Conservation (phyloP, 2,113 vertebrate species). For the Oreotrochilus melanogaster region DNA sequence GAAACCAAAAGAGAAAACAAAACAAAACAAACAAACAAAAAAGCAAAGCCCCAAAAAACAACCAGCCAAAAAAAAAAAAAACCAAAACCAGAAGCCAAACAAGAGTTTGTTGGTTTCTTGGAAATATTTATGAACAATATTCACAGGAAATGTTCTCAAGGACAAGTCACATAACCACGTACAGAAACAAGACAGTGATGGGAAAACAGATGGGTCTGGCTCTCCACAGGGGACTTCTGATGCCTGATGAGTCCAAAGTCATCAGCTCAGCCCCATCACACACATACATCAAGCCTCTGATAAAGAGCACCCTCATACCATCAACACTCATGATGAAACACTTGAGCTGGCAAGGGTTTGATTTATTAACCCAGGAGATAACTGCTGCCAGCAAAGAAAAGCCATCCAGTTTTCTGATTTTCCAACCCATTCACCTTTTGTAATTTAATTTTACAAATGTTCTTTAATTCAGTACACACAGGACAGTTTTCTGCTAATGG, state of each 20-base stretch:
- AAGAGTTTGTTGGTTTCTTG: conserved; percentile 45
- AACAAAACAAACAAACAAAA: too few relatives aligned
- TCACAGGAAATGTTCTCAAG: conserved; percentile 32
- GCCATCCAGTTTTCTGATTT: background rate
- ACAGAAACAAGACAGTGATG: background rate
- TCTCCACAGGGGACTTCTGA: background rate
- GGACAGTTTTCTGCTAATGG: background rate
- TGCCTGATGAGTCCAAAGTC: background rate
- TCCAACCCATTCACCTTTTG: background rate
- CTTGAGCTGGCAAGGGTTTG: conserved; percentile 42
- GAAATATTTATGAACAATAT: conserved; percentile 33
- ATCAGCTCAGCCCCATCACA: background rate
- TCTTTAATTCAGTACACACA: background rate
- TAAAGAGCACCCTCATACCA: background rate
- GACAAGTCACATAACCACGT: background rate
- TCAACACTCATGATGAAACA: conserved; percentile 15
- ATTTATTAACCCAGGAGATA: conserved; percentile 1
- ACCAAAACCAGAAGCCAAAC: background rate
- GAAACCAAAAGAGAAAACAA: background rate
- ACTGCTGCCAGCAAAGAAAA: background rate
- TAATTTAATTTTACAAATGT: background rate
- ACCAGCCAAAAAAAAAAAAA: background rate
- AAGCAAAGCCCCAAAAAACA: too few relatives aligned
- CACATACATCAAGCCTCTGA: conserved; percentile 25
- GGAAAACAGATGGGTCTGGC: background rate